Evolutionary conservation across 2,888 invertebrate species (phyloP).

Genomic region (Sarcophaga carnaria): DNA sequence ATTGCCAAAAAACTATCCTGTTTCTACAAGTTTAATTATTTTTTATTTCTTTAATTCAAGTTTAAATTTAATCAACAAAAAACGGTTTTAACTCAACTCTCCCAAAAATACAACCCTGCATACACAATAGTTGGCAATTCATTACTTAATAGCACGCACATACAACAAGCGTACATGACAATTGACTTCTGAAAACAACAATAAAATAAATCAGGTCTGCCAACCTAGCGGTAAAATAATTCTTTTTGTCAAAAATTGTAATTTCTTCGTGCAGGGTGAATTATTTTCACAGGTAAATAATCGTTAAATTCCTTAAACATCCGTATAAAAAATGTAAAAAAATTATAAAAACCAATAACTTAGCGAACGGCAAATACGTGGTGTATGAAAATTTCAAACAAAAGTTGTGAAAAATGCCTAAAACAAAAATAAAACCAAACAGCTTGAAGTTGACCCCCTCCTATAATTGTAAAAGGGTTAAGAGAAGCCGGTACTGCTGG

Average conservation of each 20-base stretch:
- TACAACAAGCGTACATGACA: slow-evolving; percentile 2
- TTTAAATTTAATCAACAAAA: too few species aligned
- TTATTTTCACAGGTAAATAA: slow-evolving; percentile 74
- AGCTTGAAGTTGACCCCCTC: slow-evolving; percentile 39
- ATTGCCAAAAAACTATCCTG: too few species aligned
- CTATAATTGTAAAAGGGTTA: slow-evolving; percentile 12
- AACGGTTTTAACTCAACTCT: too few species aligned
- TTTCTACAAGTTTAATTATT: too few species aligned
- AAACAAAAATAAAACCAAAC: not conserved
- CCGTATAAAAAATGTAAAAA: slow-evolving; percentile 58
- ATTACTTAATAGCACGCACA: not conserved
- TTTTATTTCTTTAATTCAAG: too few species aligned
- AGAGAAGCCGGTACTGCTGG: slow-evolving; percentile 23
- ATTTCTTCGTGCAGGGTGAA: slow-evolving; percentile 70
- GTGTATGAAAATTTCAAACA: not conserved
- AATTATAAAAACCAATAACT: not conserved
- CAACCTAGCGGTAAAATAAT: slow-evolving; percentile 58
- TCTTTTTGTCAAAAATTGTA: slow-evolving; percentile 73
- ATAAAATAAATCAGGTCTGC: slow-evolving; percentile 50
- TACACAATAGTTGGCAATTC: not conserved
- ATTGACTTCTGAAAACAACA: not conserved
- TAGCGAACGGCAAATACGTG: not conserved
- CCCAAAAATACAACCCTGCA: not conserved
- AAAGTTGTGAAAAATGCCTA: not conserved
- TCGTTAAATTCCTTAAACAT: slow-evolving; percentile 72